Conservation (phyloP, 2,113 vertebrate species). For the Spheniscus mendiculus region DNA sequence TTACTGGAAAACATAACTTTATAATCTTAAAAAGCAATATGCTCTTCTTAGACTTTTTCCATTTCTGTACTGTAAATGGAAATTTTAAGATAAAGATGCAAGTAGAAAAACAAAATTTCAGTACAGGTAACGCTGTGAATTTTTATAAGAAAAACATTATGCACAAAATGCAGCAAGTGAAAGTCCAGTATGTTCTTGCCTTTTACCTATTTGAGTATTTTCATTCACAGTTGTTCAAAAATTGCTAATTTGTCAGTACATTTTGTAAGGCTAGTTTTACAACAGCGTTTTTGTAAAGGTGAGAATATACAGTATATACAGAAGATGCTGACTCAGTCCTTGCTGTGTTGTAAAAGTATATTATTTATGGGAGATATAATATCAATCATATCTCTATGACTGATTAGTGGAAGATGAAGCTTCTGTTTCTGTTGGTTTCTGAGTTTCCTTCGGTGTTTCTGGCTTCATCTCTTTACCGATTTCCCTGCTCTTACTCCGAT, state of each 20-base stretch:
- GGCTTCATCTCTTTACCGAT: slow-evolving; percentile 79
- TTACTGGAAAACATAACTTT: slow-evolving; percentile 77
- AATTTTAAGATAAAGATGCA: slow-evolving; percentile 70
- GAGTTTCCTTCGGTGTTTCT: slow-evolving; percentile 75
- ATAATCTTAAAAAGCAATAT: slow-evolving; percentile 81
- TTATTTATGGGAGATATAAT: not conserved
- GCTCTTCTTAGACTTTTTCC: slow-evolving; percentile 73
- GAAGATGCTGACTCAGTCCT: not conserved
- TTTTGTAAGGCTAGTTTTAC: slow-evolving; percentile 47
- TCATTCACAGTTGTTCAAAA: slow-evolving; percentile 65
- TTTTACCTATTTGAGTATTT: not conserved
- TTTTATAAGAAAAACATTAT: slow-evolving; percentile 74
- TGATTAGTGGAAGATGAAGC: slow-evolving; percentile 52
- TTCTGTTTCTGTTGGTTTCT: slow-evolving; percentile 69
- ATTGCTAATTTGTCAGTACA: slow-evolving; percentile 15
- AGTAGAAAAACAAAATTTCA: slow-evolving; percentile 62
- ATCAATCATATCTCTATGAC: slow-evolving; percentile 19
- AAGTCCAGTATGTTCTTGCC: slow-evolving; percentile 54
- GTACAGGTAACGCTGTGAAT: slow-evolving; percentile 68
- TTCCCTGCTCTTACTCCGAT: slow-evolving; percentile 80
- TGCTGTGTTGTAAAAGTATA: not conserved
- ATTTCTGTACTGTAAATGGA: slow-evolving; percentile 75
- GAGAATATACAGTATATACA: slow-evolving; percentile 59
- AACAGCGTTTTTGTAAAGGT: not conserved
- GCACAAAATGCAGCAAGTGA: slow-evolving; percentile 75